These are phyloP conservation scores for silkworm (Bombyx mori) DNA, from an alignment of 1,140 invertebrate genomes.

Conservation along the genomic window DNA sequence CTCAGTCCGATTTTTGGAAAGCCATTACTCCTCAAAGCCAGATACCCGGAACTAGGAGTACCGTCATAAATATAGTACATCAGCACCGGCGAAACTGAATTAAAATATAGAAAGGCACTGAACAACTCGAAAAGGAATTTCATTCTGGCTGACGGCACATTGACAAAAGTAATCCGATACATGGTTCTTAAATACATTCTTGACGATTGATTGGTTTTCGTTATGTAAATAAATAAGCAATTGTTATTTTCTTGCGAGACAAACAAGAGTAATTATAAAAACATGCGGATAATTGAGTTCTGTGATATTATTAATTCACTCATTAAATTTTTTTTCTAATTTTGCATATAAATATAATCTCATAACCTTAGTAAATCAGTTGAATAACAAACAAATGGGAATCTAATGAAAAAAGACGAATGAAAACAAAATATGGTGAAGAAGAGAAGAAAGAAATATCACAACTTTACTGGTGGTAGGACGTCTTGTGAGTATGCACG, in stretches of 20 bases:
- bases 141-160: constrained; percentile 22
- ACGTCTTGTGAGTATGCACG: too few relatives aligned
- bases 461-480: too few relatives aligned
- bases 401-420: too few relatives aligned
- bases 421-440: too few relatives aligned
- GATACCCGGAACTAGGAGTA: constrained; percentile 22
- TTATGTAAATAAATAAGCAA: constrained; percentile 13
- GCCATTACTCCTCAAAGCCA: constrained; percentile 11
- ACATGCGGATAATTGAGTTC: too few relatives aligned
- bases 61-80: constrained; percentile 39
- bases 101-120: constrained; percentile 21
- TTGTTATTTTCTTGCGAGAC: background rate
- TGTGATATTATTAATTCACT: too few relatives aligned
- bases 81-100: constrained; percentile 16
- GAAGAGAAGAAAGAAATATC: too few relatives aligned
- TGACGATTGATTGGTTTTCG: constrained; percentile 20
- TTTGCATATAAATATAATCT: too few relatives aligned
- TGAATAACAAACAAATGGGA: too few relatives aligned
- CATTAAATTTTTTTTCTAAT: too few relatives aligned
- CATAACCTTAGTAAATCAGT: too few relatives aligned
- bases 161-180: constrained; percentile 12
- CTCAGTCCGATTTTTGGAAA: constrained; percentile 19
- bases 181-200: constrained; percentile 25
- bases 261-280: too few relatives aligned
- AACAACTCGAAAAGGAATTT: constrained; percentile 19